Base-by-base conservation (phyloP, 2,888 invertebrate genomes). In the Anthoptus insignis region DNA sequence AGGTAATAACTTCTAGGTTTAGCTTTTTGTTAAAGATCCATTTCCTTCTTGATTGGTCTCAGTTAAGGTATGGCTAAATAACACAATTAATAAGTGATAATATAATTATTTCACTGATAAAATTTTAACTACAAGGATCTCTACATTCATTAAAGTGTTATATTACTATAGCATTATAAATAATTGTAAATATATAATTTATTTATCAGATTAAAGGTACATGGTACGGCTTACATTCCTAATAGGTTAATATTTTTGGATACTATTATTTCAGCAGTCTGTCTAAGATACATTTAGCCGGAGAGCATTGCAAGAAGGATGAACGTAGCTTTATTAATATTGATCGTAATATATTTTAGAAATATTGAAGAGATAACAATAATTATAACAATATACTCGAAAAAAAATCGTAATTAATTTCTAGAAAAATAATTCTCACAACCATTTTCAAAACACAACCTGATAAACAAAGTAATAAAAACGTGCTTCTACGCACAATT, bases 391-490 rank as follows among this genome's bases (percentile, higher is more conserved):
- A n/a, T n/a, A n/a, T n/a, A n/a, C n/a, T n/a, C n/a, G n/a, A n/a
- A n/a, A n/a, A n/a, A n/a, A n/a, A n/a, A n/a, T 58, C 1, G 27
- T 14, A 8, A 47, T 11, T 47, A 37, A 29, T 58, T 34, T 24
- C 24, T 49, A 56, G 59, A 16, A n/a, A 64, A 56, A 29, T 19
- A 59, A 45, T 27, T 54, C 59, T 73, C 72, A 73, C 73, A 73
- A 73, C 73, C 73, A 49, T 56, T 60, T 45, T n/a, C 19, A 63
- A 59, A 63, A 61, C 37, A 66, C 56, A 54, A 65, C 29, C 27
- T 13, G 9, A 13, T n/a, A n/a, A n/a, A n/a, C n/a, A 57, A 58
- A 57, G 7, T 27, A 27, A 59, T 50, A 57, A 2, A 14, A 14
- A 37, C 1, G 39, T 16, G 16, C 39, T 7, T 16, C 14, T 39